phyloP scores from a whole-genome alignment of 2,113 vertebrate genomes.

The Thunnus thynnus region DNA sequence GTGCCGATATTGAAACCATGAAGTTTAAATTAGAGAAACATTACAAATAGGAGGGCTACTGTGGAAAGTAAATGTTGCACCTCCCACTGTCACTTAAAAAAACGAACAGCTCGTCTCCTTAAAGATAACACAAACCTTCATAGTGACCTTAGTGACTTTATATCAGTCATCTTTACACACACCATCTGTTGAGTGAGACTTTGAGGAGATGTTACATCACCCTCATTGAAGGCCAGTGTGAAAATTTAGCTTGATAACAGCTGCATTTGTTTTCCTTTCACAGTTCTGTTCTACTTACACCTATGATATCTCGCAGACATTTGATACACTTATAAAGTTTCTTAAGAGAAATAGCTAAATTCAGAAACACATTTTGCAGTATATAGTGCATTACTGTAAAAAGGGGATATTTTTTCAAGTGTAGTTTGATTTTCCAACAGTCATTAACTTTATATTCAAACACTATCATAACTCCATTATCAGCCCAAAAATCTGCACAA shows the following conservation, averaged over 20 bases:
- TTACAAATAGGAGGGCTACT: background rate
- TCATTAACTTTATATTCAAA: too few species aligned
- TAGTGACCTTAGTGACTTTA: too few species aligned
- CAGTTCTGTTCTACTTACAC: background rate
- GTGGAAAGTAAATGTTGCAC: background rate
- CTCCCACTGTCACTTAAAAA: background rate
- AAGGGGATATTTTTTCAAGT: too few species aligned
- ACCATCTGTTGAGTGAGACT: background rate
- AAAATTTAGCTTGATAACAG: background rate
- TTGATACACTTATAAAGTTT: background rate
- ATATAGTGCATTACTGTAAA: too few species aligned
- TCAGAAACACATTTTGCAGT: too few species aligned
- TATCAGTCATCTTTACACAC: background rate
- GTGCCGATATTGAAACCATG: background rate
- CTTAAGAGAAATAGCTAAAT: background rate
- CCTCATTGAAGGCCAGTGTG: slow-evolving; percentile 8
- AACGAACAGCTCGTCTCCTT: background rate
- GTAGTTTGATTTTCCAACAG: too few species aligned
- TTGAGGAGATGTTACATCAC: background rate
- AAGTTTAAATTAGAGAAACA: background rate
- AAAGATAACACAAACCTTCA: background rate
- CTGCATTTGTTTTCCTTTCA: slow-evolving; percentile 11
- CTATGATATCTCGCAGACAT: background rate
- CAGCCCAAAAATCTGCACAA: too few species aligned
- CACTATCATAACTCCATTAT: too few species aligned